These are phyloP conservation scores for Drosophila ogumai DNA, from an alignment of 1,140 invertebrate genomes.

Conservation along the genomic window DNA sequence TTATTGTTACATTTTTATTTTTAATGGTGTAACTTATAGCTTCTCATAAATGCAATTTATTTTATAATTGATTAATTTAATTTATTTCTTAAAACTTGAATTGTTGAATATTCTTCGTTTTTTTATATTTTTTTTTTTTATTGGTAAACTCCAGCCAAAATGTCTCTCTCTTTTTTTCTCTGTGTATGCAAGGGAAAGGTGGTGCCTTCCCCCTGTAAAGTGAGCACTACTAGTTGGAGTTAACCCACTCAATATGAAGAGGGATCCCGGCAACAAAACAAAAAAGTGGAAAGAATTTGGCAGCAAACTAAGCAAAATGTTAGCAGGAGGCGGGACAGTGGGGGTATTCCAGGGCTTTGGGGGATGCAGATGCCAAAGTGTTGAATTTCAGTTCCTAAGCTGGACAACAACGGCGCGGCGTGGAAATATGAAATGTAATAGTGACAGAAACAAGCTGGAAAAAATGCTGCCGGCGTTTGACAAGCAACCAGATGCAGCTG, in stretches of 20 bases:
- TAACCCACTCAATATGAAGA: constrained; percentile 20
- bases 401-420: constrained; percentile 24
- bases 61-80: too few species aligned
- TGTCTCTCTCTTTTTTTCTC: neutral
- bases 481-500: constrained; percentile 52
- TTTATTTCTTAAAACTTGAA: too few species aligned
- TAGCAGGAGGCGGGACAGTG: neutral
- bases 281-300: neutral
- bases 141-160: neutral
- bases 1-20: too few species aligned
- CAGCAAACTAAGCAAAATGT: constrained; percentile 18
- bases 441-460: constrained; percentile 76
- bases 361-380: constrained; percentile 14
- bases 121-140: neutral
- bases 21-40: too few species aligned
- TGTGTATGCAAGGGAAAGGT: neutral
- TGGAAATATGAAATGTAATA: constrained; percentile 80
- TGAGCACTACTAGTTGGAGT: constrained; percentile 1
- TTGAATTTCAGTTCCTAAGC: constrained; percentile 33
- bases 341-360: neutral
- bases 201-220: neutral
- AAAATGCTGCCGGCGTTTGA: constrained; percentile 65
- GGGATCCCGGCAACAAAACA: neutral
- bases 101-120: too few species aligned
- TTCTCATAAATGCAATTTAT: too few species aligned